Conservation (phyloP, 2,888 invertebrate species). For the Monochamus alternatus region DNA sequence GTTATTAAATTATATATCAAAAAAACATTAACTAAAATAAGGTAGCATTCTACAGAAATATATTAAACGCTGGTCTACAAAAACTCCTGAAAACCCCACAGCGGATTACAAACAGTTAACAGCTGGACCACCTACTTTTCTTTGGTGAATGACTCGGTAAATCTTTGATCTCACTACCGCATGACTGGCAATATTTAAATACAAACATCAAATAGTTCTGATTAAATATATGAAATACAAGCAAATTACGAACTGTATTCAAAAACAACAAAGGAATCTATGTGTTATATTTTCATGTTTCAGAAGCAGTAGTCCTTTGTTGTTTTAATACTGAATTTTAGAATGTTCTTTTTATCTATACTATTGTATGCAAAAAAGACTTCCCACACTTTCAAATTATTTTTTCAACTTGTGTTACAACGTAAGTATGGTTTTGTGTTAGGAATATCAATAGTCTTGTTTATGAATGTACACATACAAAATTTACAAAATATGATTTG, state of each 20-base stretch:
- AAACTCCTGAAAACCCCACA: conserved; percentile 14
- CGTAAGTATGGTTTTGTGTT: too few relatives aligned
- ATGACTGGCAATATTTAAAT: conserved; percentile 54
- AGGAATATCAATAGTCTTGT: too few relatives aligned
- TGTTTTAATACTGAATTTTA: too few relatives aligned
- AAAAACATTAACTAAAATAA: conserved; percentile 12
- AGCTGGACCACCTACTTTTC: conserved; percentile 45
- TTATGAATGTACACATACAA: too few relatives aligned
- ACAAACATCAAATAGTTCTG: conserved; percentile 38
- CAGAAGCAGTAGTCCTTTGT: too few relatives aligned
- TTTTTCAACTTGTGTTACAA: too few relatives aligned
- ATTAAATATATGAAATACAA: conserved; percentile 26
- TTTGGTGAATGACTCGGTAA: conserved; percentile 51
- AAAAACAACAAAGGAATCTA: too few relatives aligned
- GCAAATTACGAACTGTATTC: not conserved
- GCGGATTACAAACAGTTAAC: conserved; percentile 18
- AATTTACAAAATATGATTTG: too few relatives aligned
- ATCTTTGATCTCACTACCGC: conserved; percentile 59
- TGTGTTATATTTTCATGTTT: too few relatives aligned
- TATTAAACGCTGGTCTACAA: conserved; percentile 5
- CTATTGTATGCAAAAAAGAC: too few relatives aligned
- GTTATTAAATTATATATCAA: conserved; percentile 20
- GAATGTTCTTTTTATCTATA: too few relatives aligned
- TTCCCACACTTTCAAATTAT: too few relatives aligned
- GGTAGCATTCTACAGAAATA: conserved; percentile 2